These are phyloP conservation scores for zebrafish (Danio rerio) DNA, from an alignment of 2,113 vertebrate genomes.

Conservation along the genomic window DNA sequence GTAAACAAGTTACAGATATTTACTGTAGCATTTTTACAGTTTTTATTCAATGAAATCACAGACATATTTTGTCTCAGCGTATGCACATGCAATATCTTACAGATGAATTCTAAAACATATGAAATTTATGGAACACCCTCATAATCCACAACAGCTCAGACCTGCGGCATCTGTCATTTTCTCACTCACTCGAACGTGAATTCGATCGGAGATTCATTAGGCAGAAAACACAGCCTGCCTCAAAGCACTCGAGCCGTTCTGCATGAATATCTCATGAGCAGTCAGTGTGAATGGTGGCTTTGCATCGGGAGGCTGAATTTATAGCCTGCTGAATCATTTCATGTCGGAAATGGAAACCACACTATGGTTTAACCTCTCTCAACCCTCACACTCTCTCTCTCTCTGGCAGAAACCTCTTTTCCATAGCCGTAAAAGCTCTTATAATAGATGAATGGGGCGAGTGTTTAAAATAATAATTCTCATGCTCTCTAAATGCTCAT, in stretches of 20 bases:
- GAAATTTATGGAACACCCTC: background rate
- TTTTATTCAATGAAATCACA: no score
- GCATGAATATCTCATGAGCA: slow-evolving; percentile 51
- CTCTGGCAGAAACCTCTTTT: background rate
- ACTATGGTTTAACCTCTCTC: background rate
- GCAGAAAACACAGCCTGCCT: slow-evolving; percentile 28
- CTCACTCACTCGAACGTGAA: slow-evolving; percentile 6
- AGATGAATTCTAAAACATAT: background rate
- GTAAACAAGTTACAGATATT: no score
- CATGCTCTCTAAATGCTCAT: slow-evolving; percentile 54
- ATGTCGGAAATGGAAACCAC: slow-evolving; percentile 36
- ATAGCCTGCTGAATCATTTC: slow-evolving; percentile 48
- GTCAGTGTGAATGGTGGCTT: slow-evolving; percentile 51
- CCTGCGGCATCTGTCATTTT: background rate
- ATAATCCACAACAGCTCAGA: background rate
- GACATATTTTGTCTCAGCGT: no score
- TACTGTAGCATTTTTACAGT: no score
- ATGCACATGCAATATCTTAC: background rate
- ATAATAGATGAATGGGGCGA: slow-evolving; percentile 60
- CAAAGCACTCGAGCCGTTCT: slow-evolving; percentile 25
- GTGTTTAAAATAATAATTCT: slow-evolving; percentile 68
- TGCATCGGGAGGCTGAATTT: slow-evolving; percentile 50
- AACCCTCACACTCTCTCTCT: background rate
- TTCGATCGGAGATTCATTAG: slow-evolving; percentile 44
- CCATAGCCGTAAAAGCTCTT: slow-evolving; percentile 55